phyloP scores from a whole-genome alignment of 1,140 invertebrate species.

The Zaprionus gabonicus region DNA sequence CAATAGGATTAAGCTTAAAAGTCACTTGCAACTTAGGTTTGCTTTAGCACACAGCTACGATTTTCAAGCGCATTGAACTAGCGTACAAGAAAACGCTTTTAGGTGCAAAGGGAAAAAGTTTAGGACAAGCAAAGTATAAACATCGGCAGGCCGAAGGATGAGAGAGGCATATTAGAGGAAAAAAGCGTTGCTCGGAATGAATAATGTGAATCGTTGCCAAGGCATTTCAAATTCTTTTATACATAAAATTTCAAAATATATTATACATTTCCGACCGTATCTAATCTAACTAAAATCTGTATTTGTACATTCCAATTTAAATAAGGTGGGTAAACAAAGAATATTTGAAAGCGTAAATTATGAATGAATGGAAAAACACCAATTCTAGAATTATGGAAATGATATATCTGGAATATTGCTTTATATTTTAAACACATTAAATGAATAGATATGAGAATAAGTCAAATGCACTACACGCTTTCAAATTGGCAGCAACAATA shows the following conservation, averaged over 20 bases:
- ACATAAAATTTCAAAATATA: constrained; percentile 2
- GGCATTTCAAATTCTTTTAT: background rate
- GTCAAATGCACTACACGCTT: constrained; percentile 69
- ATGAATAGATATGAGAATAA: constrained; percentile 43
- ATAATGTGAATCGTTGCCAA: background rate
- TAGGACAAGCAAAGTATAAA: background rate
- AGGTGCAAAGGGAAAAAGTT: constrained; percentile 14
- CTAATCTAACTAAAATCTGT: constrained; percentile 42
- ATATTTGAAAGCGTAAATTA: constrained; percentile 40
- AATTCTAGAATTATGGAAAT: constrained; percentile 64
- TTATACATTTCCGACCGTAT: constrained; percentile 3
- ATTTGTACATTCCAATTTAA: constrained; percentile 43
- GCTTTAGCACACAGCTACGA: constrained; percentile 55
- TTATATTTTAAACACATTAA: constrained; percentile 58
- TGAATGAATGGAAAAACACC: constrained; percentile 54
- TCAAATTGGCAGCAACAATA: constrained; percentile 54
- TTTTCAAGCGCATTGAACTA: constrained; percentile 52
- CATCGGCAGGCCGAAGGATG: constrained; percentile 24
- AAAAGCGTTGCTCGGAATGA: background rate
- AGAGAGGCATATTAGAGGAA: background rate
- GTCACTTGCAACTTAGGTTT: constrained; percentile 53
- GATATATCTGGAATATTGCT: constrained; percentile 39
- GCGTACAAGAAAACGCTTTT: constrained; percentile 75
- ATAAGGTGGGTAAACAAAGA: constrained; percentile 25
- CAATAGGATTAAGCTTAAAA: constrained; percentile 10